A percentile compares a stretch with the other conserved stretches of the same genome.
Conservation (phyloP, 1,140 invertebrate species). For the Diuraphis noxia region DNA sequence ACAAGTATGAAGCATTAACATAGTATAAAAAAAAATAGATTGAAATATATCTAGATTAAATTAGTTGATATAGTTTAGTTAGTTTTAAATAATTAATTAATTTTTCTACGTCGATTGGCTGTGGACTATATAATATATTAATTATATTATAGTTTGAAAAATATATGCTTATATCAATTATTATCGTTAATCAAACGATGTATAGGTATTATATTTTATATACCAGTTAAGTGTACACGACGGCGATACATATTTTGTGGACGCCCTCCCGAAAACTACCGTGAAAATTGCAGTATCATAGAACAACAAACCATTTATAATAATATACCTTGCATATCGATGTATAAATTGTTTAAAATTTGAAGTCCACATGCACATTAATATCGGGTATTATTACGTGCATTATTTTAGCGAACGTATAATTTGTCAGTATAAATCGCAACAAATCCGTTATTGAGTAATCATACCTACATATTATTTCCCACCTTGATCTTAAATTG, state of each 20-base stretch:
- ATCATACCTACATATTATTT: constrained; percentile 7
- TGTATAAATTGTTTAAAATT: not conserved
- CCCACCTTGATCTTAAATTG: not conserved
- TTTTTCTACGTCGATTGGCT: too few relatives aligned
- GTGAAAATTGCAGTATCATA: not conserved
- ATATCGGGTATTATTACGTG: not conserved
- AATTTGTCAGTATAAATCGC: not conserved
- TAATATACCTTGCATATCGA: not conserved
- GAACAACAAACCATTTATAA: not conserved
- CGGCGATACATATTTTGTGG: not conserved
- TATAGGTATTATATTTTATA: not conserved
- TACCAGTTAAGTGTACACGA: not conserved
- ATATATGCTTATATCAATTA: not conserved
- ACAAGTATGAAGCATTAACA: too few relatives aligned
- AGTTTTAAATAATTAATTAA: too few relatives aligned
- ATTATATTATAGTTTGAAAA: too few relatives aligned
- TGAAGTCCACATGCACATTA: not conserved
- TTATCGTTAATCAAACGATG: not conserved
- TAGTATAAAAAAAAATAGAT: too few relatives aligned
- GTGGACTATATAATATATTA: too few relatives aligned
- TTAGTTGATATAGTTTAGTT: too few relatives aligned
- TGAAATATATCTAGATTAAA: too few relatives aligned
- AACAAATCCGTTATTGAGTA: not conserved
- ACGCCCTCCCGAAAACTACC: not conserved
- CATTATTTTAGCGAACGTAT: constrained; percentile 7